Base-by-base conservation (phyloP, 2,113 vertebrate genomes). In the Salminus brasiliensis region DNA sequence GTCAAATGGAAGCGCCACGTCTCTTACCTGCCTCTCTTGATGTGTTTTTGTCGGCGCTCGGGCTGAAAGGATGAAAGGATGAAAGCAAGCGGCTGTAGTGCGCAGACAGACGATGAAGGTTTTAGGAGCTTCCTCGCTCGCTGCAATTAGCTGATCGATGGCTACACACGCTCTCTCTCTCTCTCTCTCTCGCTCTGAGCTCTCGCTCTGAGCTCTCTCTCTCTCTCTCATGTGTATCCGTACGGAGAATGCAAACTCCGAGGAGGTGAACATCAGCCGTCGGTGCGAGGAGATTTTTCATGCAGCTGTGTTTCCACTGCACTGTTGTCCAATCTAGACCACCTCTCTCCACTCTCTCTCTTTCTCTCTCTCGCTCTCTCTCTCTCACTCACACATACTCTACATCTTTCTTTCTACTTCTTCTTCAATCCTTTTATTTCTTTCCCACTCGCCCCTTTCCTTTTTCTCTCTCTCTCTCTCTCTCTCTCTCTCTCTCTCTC, bases 231-330 rank as follows among this genome's bases (percentile, higher is more conserved):
- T 73, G 55, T 23, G 41, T 41, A 79, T 66, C 62, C 34, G 34
- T 66, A 32, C 18, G 23, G 47, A 66, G 70, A 72, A 47, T 10
- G 41, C 59, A 53, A 52, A 49, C 72, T 32, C 63, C 23, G 78
- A 73, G 60, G 16, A 30, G 59, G 18, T 34, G 60, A 63, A 69
- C 41, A 69, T 66, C 11, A 34, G 9, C 13, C 45, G 4, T 47
- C 36, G 60, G 70, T 29, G 32, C 39, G 13, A 65, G 69, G 12
- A 36, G 53, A 68, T 62, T 18, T 21, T 4, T 16, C 9, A 5
- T 23, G 21, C 11, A 39, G 53, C 72, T 82, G 69, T 18, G 72
- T 47, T 79, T 79, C 52, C 34, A 74, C 76, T 69, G 81, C 52
- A 10, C 34, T 74, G 49, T 69, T 63, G 62, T 70, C 43, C 65